phyloP scores from a whole-genome alignment of 2,797 vertebrate species.

The Syncerus caffer region DNA sequence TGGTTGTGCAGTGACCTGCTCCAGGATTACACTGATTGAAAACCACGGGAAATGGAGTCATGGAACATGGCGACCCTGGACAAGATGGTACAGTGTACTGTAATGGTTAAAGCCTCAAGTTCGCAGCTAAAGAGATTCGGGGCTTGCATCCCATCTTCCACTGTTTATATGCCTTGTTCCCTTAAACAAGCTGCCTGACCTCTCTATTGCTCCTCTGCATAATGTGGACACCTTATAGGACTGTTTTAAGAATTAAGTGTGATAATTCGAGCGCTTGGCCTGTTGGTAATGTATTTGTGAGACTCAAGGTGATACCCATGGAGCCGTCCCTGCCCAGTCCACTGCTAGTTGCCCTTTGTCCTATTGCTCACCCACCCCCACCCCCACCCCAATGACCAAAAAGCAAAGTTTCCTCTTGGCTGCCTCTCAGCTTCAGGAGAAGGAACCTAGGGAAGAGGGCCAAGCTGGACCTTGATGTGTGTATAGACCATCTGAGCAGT shows the following conservation, averaged over 20 bases:
- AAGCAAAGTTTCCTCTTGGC: neutral
- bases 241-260: neutral
- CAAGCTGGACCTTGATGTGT: neutral
- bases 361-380: neutral
- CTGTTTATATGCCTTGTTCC: neutral
- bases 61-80: neutral
- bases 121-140: neutral
- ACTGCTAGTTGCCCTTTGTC: neutral
- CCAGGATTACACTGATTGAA: neutral
- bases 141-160: neutral
- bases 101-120: neutral
- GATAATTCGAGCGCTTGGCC: neutral
- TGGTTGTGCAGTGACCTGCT: neutral
- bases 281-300: neutral
- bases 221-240: neutral
- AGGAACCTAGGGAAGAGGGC: neutral
- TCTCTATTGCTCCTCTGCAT: neutral
- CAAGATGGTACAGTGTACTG: too few relatives aligned
- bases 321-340: accelerated
- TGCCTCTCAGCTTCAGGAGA: neutral
- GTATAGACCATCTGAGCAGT: neutral
- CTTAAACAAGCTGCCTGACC: neutral
- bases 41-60: neutral
- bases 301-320: neutral
- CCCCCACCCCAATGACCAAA: accelerated